Conservation (phyloP, 2,113 vertebrate species). For the Neogobius melanostomus region DNA sequence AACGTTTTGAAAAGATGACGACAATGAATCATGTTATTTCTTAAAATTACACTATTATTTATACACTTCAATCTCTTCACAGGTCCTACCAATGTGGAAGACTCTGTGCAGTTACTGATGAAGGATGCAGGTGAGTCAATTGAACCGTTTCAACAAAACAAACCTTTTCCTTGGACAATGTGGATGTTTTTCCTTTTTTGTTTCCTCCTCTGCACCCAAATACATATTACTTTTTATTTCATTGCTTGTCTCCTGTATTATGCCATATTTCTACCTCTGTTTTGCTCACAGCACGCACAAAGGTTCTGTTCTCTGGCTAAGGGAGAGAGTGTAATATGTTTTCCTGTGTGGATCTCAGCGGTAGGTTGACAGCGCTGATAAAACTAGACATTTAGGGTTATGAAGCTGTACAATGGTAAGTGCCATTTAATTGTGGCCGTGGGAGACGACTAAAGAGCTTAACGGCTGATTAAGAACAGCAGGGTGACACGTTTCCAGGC, state of each 20-base stretch:
- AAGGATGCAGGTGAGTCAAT: constrained; percentile 91
- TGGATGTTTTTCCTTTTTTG: not conserved
- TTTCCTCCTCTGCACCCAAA: not conserved
- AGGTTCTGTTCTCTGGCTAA: constrained; percentile 15
- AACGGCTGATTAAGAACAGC: not conserved
- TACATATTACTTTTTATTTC: no score
- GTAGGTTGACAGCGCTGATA: constrained; percentile 31
- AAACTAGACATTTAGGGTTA: constrained; percentile 27
- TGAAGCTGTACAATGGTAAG: constrained; percentile 26
- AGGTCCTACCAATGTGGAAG: constrained; percentile 87
- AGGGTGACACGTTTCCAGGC: constrained; percentile 3
- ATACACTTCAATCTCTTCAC: constrained; percentile 6
- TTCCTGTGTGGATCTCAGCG: constrained; percentile 33
- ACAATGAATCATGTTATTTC: not conserved
- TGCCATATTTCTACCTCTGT: no score
- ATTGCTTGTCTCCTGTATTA: no score
- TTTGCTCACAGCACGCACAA: constrained; percentile 29
- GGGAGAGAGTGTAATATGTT: constrained; percentile 16
- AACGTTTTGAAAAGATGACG: not conserved
- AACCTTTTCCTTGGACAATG: not conserved
- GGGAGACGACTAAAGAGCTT: constrained; percentile 9
- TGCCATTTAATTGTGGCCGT: constrained; percentile 19
- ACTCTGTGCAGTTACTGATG: constrained; percentile 87
- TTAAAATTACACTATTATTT: no score
- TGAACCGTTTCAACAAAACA: not conserved